A percentile compares a stretch with the other conserved stretches of the same genome.
phyloP scores from a whole-genome alignment of 2,888 invertebrate genomes.

The Podabrus alpinus region DNA sequence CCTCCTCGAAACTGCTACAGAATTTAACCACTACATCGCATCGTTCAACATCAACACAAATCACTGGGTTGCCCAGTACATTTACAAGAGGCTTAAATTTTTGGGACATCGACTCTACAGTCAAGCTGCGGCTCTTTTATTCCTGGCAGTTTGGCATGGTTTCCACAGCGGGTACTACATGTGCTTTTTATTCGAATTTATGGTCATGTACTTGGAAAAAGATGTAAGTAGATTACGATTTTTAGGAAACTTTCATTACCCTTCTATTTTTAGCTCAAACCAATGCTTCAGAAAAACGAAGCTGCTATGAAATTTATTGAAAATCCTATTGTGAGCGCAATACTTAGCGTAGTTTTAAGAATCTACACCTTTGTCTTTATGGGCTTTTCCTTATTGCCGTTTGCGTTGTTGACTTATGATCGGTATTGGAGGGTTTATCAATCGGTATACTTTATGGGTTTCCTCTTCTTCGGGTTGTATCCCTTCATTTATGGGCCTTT shows the following conservation, averaged over 20 bases:
- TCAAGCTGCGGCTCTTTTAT: constrained; percentile 79
- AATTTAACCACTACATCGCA: constrained; percentile 84
- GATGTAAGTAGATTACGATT: constrained; percentile 64
- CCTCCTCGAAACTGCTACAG: constrained; percentile 80
- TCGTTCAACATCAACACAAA: constrained; percentile 97
- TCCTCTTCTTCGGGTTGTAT: constrained; percentile 70
- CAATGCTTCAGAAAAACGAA: constrained; percentile 60
- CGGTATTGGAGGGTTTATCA: constrained; percentile 70
- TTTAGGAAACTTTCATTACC: neutral
- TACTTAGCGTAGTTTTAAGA: constrained; percentile 66
- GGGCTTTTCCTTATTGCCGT: constrained; percentile 81
- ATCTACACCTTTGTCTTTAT: constrained; percentile 79
- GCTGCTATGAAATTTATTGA: constrained; percentile 57
- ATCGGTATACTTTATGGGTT: constrained; percentile 71
- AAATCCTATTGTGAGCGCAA: constrained; percentile 50
- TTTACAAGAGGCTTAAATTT: constrained; percentile 92
- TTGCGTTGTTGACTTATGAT: constrained; percentile 70
- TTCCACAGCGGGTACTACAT: constrained; percentile 92
- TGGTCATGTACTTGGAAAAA: constrained; percentile 83
- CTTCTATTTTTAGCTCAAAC: constrained; percentile 58
- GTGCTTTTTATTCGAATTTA: constrained; percentile 89
- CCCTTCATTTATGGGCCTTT: constrained; percentile 62
- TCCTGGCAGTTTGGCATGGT: constrained; percentile 96
- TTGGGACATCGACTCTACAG: constrained; percentile 81
- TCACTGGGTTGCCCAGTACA: constrained; percentile 89